These are phyloP conservation scores for Siniperca chuatsi DNA, from an alignment of 2,113 vertebrate species.

Conservation along the genomic window DNA sequence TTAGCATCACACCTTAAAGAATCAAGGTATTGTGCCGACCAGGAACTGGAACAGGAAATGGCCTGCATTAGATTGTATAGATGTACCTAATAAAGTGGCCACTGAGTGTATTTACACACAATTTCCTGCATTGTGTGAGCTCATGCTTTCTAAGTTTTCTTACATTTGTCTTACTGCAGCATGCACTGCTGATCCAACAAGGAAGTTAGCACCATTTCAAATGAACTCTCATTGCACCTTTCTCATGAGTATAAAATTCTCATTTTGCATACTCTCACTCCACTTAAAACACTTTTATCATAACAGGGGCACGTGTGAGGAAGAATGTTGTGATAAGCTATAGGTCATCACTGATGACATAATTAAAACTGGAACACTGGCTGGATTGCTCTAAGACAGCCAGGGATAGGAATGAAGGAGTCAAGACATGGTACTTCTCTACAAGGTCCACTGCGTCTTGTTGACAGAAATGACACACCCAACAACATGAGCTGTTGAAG, in stretches of 20 bases:
- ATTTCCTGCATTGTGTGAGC: background rate
- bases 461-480: constrained; percentile 11
- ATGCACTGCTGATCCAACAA: background rate
- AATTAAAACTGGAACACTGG: background rate
- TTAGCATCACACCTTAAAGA: too few species aligned
- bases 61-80: background rate
- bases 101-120: background rate
- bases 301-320: background rate
- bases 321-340: background rate
- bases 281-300: background rate
- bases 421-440: background rate
- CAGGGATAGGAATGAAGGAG: background rate
- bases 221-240: background rate
- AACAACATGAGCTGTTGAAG: background rate
- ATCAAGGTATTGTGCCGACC: too few species aligned
- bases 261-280: background rate
- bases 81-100: background rate
- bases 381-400: background rate
- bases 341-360: background rate
- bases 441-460: background rate
- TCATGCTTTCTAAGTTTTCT: background rate
- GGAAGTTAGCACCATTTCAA: background rate
- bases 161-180: background rate
- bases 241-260: too few species aligned
- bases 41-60: too few species aligned